Conservation (phyloP, 2,888 invertebrate genomes). For the Phengaris alcon region DNA sequence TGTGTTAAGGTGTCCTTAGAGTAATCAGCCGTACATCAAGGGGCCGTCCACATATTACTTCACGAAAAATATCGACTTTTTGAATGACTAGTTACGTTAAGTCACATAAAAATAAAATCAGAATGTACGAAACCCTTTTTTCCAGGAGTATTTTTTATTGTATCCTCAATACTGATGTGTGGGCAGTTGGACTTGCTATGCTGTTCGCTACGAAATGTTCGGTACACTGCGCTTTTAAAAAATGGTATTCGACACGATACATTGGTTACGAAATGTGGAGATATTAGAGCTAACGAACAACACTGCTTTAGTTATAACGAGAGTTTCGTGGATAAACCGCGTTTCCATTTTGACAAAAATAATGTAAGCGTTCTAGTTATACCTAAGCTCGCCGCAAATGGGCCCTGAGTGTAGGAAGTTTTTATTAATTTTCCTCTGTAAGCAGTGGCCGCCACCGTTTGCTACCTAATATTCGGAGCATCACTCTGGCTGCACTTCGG, state of each 20-base stretch:
- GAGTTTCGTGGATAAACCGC: constrained; percentile 51
- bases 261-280: constrained; percentile 41
- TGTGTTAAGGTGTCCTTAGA: too few relatives aligned
- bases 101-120: too few relatives aligned
- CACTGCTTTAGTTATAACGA: constrained; percentile 58
- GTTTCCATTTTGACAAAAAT: constrained; percentile 57
- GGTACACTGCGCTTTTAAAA: constrained; percentile 59
- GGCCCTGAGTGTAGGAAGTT: too few relatives aligned
- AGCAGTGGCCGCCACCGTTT: too few relatives aligned
- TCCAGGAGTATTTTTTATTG: constrained; percentile 65
- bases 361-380: constrained; percentile 42
- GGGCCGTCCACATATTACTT: too few relatives aligned
- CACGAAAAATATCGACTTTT: too few relatives aligned
- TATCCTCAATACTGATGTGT: constrained; percentile 64
- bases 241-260: constrained; percentile 49
- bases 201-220: constrained; percentile 62
- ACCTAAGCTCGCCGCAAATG: too few relatives aligned
- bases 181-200: constrained; percentile 68
- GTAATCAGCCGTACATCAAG: too few relatives aligned
- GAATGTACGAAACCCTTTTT: background rate
- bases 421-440: too few relatives aligned
- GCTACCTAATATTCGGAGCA: too few relatives aligned
- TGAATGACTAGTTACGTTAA: too few relatives aligned
- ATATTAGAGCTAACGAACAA: constrained; percentile 53
- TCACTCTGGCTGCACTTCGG: too few relatives aligned